These are phyloP conservation scores for Gastrophryne carolinensis DNA, from an alignment of 2,797 vertebrate genomes.

Conservation along the genomic window DNA sequence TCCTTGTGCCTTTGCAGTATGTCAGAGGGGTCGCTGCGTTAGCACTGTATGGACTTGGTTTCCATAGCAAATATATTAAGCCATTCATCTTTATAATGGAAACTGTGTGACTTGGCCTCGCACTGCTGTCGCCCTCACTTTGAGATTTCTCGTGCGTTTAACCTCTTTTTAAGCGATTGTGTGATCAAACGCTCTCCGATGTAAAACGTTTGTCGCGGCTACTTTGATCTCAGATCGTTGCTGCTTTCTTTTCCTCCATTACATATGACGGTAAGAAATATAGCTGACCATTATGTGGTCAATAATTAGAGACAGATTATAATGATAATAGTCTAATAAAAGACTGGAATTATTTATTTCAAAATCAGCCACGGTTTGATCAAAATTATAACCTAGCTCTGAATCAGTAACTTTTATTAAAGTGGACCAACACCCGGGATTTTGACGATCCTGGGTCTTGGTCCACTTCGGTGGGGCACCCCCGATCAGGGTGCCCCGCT, in stretches of 20 bases:
- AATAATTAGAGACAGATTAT: no score
- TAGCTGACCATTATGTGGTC: no score
- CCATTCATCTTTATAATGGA: neutral
- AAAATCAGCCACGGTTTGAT: no score
- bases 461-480: no score
- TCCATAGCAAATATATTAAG: neutral
- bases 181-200: neutral
- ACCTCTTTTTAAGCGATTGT: neutral
- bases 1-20: neutral
- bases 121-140: neutral
- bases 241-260: neutral
- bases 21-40: neutral
- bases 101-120: neutral
- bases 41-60: neutral
- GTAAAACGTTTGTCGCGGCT: neutral
- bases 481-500: no score
- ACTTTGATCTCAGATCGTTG: neutral
- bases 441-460: no score
- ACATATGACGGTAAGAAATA: no score
- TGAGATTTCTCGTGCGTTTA: neutral
- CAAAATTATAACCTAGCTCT: no score
- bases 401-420: no score
- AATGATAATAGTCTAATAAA: no score
- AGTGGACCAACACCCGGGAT: no score
- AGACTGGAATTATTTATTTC: no score